Conservation (phyloP, 2,888 invertebrate genomes). For the Drosophila sordidula region DNA sequence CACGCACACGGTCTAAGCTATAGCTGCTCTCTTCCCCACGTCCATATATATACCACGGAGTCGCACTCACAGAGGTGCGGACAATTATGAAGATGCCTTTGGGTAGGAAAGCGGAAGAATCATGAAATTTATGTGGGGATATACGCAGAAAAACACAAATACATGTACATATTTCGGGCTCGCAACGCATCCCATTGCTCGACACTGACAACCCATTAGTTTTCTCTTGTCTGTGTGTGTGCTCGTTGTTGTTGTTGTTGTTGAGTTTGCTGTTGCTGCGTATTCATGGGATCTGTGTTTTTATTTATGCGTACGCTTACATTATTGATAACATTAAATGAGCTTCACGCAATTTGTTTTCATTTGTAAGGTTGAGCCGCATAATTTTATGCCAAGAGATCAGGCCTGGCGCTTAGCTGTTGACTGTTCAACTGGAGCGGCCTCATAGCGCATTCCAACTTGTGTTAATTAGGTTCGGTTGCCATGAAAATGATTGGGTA, state of each 20-base stretch:
- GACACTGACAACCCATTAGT: slow-evolving; percentile 56
- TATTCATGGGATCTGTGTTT: slow-evolving; percentile 36
- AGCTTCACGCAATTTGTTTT: slow-evolving; percentile 64
- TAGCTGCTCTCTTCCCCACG: neutral
- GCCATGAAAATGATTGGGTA: neutral
- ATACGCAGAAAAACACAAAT: neutral
- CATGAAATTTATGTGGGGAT: slow-evolving; percentile 44
- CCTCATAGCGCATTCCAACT: neutral
- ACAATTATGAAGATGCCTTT: slow-evolving; percentile 52
- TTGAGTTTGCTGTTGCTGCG: slow-evolving; percentile 8
- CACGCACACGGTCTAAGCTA: neutral
- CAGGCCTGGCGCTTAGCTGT: slow-evolving; percentile 1
- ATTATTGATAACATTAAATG: slow-evolving; percentile 72
- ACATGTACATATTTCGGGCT: slow-evolving; percentile 20
- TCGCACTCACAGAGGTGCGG: slow-evolving; percentile 14
- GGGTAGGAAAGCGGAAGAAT: slow-evolving; percentile 25
- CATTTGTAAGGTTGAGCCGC: slow-evolving; percentile 38
- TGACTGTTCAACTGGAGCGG: slow-evolving; percentile 8
- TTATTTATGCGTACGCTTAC: slow-evolving; percentile 56
- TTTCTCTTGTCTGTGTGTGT: slow-evolving; percentile 20
- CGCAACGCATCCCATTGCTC: slow-evolving; percentile 11
- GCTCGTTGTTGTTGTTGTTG: slow-evolving; percentile 19
- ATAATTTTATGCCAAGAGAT: slow-evolving; percentile 7
- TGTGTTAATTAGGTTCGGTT: slow-evolving; percentile 8
- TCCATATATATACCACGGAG: neutral